Percentiles rank a stretch among this genome's conserved stretches.
phyloP scores from a whole-genome alignment of 2,113 vertebrate species.

The Cyprinodon brontotheroides region DNA sequence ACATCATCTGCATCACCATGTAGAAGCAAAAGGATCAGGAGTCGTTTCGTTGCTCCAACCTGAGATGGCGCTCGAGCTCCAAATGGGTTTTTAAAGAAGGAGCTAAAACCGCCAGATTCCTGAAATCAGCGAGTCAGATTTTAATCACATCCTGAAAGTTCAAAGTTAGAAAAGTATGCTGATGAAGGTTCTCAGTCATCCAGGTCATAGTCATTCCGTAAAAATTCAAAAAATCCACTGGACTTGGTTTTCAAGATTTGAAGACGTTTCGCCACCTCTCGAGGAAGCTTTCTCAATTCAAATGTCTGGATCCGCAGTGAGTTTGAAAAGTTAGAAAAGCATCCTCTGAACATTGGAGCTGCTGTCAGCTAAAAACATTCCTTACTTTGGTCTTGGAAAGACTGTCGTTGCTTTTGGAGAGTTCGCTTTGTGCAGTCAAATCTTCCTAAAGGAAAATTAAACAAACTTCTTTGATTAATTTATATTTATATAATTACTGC shows the following conservation, averaged over 20 bases:
- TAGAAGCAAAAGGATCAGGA: neutral
- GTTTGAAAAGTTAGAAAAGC: neutral
- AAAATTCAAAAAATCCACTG: no score
- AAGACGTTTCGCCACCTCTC: no score
- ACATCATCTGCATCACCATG: neutral
- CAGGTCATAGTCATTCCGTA: no score
- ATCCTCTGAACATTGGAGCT: neutral
- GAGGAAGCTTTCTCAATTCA: no score
- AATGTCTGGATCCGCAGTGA: no score
- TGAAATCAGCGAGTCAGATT: conserved; percentile 10
- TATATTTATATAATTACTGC: neutral
- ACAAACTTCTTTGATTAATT: neutral
- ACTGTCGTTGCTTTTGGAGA: conserved; percentile 42
- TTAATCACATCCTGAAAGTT: neutral
- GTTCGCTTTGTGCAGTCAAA: conserved; percentile 29
- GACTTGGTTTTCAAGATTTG: no score
- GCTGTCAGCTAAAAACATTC: neutral
- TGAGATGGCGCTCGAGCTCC: conserved; percentile 42
- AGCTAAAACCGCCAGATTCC: conserved; percentile 55
- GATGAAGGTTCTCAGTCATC: no score
- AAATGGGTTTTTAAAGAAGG: conserved; percentile 56
- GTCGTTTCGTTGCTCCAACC: conserved; percentile 28
- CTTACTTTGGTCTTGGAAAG: conserved; percentile 26
- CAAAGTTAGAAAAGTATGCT: neutral
- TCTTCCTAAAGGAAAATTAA: conserved; percentile 46